Conservation (phyloP, 2,797 vertebrate genomes). For the Poeciliopsis turneri region DNA sequence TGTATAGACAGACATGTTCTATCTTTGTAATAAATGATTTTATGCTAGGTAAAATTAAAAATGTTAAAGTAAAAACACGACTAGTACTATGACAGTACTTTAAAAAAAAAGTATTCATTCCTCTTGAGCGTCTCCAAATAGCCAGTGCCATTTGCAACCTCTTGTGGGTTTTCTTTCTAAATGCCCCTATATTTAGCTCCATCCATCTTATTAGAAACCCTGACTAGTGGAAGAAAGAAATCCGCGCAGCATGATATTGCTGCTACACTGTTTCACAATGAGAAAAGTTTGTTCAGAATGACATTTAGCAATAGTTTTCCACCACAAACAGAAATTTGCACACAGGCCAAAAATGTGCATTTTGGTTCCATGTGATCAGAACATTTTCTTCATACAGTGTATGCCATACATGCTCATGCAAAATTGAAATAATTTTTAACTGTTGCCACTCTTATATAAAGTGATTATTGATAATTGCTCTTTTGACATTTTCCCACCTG, state of each 20-base stretch:
- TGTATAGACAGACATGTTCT: background rate
- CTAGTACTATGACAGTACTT: background rate
- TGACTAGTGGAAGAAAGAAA: background rate
- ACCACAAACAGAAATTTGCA: background rate
- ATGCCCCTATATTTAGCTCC: background rate
- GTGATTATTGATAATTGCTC: background rate
- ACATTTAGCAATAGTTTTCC: background rate
- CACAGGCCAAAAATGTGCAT: background rate
- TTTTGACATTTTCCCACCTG: background rate
- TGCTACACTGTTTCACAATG: background rate
- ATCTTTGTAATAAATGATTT: background rate
- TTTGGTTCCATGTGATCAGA: background rate
- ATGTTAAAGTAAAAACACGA: background rate
- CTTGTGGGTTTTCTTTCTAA: background rate
- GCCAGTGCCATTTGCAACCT: background rate
- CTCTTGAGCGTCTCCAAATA: background rate
- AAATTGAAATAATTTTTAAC: background rate
- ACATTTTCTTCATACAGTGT: background rate
- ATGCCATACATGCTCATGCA: background rate
- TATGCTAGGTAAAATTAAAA: background rate
- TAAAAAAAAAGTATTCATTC: background rate
- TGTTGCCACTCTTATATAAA: background rate
- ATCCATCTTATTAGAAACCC: background rate
- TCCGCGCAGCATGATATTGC: background rate
- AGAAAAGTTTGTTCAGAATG: background rate